A percentile compares a stretch with the other conserved stretches of the same genome.
Evolutionary conservation across 2,113 vertebrate genomes (phyloP).

Genomic region (Protobothrops mucrosquamatus): DNA sequence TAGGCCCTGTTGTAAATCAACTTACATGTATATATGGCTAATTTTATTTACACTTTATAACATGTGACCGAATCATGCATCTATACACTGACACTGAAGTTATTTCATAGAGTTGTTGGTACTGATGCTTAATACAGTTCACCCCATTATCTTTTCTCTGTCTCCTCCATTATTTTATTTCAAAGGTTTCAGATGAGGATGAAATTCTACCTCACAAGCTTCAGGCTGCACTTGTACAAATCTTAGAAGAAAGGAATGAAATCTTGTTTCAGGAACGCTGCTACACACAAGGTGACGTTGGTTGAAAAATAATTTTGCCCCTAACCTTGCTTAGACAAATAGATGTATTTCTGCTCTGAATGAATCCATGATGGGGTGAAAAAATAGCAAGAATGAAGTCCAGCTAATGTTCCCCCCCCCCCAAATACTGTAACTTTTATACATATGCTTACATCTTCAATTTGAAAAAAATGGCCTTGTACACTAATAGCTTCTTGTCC

Average conservation of each 20-base stretch:
- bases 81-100: background rate
- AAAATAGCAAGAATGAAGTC: background rate
- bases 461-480: background rate
- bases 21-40: background rate
- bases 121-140: background rate
- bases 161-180: constrained; percentile 22
- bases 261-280: constrained; percentile 78
- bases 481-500: background rate
- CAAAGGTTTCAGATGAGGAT: constrained; percentile 89
- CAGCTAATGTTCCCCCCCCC: background rate
- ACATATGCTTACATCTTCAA: background rate
- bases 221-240: constrained; percentile 87
- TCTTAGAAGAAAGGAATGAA: constrained; percentile 86
- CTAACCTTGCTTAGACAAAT: background rate
- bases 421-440: background rate
- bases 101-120: background rate
- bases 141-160: background rate
- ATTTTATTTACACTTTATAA: constrained; percentile 11
- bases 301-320: background rate
- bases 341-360: background rate
- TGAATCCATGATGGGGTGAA: background rate
- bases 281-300: constrained; percentile 70
- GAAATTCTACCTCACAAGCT: constrained; percentile 95
- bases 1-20: constrained; percentile 1
- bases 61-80: background rate